These are phyloP conservation scores for Dynastes tityus DNA, from an alignment of 2,888 invertebrate species.

Conservation along the genomic window DNA sequence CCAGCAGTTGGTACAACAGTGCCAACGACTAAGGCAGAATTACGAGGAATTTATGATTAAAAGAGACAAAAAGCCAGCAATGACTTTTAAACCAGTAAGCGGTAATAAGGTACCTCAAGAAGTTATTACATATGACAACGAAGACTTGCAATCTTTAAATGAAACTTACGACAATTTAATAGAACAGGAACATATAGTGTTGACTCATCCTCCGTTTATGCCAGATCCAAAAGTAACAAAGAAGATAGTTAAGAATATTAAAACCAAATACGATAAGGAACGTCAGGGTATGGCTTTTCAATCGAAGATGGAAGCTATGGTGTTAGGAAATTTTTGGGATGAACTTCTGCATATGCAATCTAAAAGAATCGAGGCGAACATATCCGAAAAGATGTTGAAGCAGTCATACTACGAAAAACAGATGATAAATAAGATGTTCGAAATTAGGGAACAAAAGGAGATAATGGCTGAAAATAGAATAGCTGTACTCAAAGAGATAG, in stretches of 20 bases:
- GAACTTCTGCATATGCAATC: conserved; percentile 73
- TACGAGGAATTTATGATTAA: conserved; percentile 57
- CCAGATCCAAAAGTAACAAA: conserved; percentile 64
- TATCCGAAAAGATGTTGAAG: conserved; percentile 75
- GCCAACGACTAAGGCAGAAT: conserved; percentile 62
- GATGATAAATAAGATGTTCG: conserved; percentile 77
- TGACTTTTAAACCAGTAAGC: background rate
- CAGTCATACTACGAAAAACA: conserved; percentile 79
- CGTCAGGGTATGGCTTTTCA: conserved; percentile 71
- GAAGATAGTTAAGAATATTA: conserved; percentile 72
- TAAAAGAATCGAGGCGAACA: conserved; percentile 70
- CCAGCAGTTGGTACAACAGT: conserved; percentile 69
- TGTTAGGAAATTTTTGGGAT: conserved; percentile 73
- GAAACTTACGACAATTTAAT: conserved; percentile 59
- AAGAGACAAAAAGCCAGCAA: conserved; percentile 27
- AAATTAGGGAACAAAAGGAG: conserved; percentile 75
- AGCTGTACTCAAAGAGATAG: conserved; percentile 72
- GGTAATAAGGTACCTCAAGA: conserved; percentile 5
- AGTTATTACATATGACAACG: background rate
- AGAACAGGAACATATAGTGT: conserved; percentile 58
- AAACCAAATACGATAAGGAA: conserved; percentile 69
- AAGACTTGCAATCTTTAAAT: conserved; percentile 35
- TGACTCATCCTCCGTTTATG: conserved; percentile 54
- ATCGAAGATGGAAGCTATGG: conserved; percentile 66
- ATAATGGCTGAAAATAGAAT: conserved; percentile 73